Base-by-base conservation (phyloP, 1,140 invertebrate species). In the Drosophila neocordata region DNA sequence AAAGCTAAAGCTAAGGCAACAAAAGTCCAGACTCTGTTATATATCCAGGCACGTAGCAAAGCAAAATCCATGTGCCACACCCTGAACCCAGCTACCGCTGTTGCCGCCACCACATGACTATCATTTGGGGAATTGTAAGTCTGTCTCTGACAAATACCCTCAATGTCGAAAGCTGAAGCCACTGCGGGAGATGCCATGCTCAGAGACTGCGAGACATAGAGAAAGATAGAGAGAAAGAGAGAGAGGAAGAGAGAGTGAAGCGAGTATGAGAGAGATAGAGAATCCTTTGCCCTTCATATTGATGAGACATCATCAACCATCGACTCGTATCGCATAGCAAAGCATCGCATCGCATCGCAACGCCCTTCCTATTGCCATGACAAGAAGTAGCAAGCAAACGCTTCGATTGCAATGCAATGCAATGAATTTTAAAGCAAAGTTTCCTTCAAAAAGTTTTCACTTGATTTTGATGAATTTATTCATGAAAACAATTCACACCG, bases 131-230 rank as follows among this genome's bases (percentile, higher is more conserved):
- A 84, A 84, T 84, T 79, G 72, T 77, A 53, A 34, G 48, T 63
- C 72, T 62, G 58, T 69, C 63, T 60, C 74, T 87, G 81, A 85
- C 82, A 85, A 85, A 85, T 87, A 78, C 52, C 79, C 56, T 72
- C 65, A 78, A 63, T 78, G 78, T 69, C 66, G 27, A 71, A 56
- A 61, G 74, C 77, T 74, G 58, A 48, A 56, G n/a, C 41, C 69
- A 35, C 61, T 65, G 53, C 38, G 53, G 73, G 60, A 48, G 58
- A 58, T 44, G 48, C 15, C 53, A 56, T 64, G 35, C 65, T 37
- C 15, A 48, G 41, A 20, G 15, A 48, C 41, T 37, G 41, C 15
- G 41, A 15, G 13, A 44, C 41, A 44, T 2, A 22, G 8, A 37
- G 51, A 22, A 9, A 11, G 2, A 48, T 2, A 20, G 15, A 20